Conservation (phyloP, 2,797 vertebrate genomes). For the Rhodeus uyekii region DNA sequence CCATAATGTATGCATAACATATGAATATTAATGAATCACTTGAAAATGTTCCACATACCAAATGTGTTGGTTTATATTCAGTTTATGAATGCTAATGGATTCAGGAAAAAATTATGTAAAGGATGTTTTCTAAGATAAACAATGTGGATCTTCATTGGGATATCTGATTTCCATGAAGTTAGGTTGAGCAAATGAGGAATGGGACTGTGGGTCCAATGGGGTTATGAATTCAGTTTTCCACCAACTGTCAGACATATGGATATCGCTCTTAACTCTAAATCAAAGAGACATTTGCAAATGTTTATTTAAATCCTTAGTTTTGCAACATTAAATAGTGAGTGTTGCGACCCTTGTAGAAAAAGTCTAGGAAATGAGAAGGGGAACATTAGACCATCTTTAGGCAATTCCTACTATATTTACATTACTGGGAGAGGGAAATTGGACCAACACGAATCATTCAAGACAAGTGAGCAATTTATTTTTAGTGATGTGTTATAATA, state of each 20-base stretch:
- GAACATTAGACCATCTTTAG: too few species aligned
- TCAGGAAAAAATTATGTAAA: too few species aligned
- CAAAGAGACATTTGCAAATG: neutral
- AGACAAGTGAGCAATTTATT: too few species aligned
- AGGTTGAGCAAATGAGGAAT: slow-evolving; percentile 24
- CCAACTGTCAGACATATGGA: neutral
- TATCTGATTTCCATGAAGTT: slow-evolving; percentile 1
- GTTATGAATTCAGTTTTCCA: neutral
- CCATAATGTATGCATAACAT: neutral
- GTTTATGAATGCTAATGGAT: slow-evolving; percentile 8
- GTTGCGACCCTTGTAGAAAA: too few species aligned
- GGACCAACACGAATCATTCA: too few species aligned
- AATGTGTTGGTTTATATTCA: neutral
- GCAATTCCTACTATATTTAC: too few species aligned
- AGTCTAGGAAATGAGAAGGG: too few species aligned
- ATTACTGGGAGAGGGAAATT: too few species aligned
- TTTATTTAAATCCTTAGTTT: neutral
- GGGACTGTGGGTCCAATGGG: neutral
- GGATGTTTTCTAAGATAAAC: neutral
- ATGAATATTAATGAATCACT: neutral
- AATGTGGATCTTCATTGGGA: neutral
- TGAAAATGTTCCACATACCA: neutral
- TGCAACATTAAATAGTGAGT: neutral
- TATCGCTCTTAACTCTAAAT: neutral
- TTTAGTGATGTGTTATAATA: too few species aligned